These are phyloP conservation scores for Drosophila ambigua DNA, from an alignment of 1,140 invertebrate species.

Conservation along the genomic window DNA sequence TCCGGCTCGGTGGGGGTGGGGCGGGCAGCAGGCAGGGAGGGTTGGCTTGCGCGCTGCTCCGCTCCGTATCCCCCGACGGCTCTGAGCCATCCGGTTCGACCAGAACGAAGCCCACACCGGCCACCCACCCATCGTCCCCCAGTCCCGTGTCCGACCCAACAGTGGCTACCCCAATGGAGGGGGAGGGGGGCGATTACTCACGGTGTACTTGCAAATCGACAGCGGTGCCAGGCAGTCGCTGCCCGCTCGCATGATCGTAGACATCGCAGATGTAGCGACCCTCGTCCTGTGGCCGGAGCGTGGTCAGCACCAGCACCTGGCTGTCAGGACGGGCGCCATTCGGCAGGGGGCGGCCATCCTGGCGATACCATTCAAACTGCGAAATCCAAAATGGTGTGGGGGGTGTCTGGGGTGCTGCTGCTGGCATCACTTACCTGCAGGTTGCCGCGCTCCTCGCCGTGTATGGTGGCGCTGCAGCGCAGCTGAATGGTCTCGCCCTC, in stretches of 20 bases:
- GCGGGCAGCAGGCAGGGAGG: no score
- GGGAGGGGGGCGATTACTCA: constrained; percentile 85
- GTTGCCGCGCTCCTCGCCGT: constrained; percentile 49
- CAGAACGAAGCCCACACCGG: no score
- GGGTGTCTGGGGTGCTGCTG: not conserved
- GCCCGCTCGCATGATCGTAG: constrained; percentile 80
- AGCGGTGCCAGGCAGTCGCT: constrained; percentile 86
- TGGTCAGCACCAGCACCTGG: constrained; percentile 77
- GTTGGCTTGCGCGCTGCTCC: no score
- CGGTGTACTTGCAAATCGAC: constrained; percentile 88
- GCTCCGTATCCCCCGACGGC: no score
- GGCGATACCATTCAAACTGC: constrained; percentile 82
- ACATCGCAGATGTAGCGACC: constrained; percentile 90
- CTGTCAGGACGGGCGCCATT: constrained; percentile 37
- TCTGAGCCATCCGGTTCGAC: no score
- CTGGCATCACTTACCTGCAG: constrained; percentile 44
- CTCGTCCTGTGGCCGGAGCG: constrained; percentile 86
- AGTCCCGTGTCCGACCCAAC: no score
- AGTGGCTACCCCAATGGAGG: constrained; percentile 15
- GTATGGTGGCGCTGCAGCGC: constrained; percentile 83
- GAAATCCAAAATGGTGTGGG: not conserved
- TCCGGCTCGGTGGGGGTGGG: no score
- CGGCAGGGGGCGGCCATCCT: constrained; percentile 84
- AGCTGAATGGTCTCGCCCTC: constrained; percentile 86
- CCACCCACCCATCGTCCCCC: no score